Base-by-base conservation (phyloP, 1,140 invertebrate genomes). In the Lordiphosa mommai region DNA sequence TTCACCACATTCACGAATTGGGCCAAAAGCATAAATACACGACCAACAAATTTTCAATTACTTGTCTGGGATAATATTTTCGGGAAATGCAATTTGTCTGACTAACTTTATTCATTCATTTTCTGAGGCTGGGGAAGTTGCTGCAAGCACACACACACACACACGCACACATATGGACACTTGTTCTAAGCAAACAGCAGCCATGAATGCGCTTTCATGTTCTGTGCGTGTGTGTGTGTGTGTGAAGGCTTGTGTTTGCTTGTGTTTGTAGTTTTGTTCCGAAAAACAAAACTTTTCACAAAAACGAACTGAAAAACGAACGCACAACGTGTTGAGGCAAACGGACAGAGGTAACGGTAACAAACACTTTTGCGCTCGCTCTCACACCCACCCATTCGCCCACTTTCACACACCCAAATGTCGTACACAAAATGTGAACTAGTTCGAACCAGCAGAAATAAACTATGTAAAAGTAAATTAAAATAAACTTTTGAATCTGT, bases 91-190 rank as follows among this genome's bases (percentile, higher is more conserved):
- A 79, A 79, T 79, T 79, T 79, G 73, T 79, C 73, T 72, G 59
- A 80, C 73, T 79, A 79, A 79, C 74, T 79, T 79, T 79, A 79
- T 80, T 79, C 73, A 79, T 79, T 79, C 73, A 80, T 79, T 79
- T 80, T 79, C 40, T 43, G 44, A 37, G 50, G 47, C 13, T 63
- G 48, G 44, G 51, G 64, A 80, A 79, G 69, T 79, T 72, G 73
- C 51, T 17, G 9, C 13, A 46, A 29, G 32, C 43, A 47, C 17
- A 13, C 30, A 47, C 12, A 16, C 44, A 58, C 29, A 43, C 3
- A 33, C 30, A 43, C 9, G 13, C 7, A 13, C 16, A 58, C 20
- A 37, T 5, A 49, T 34, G 36, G 14, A 43, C 61, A 58, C 55
- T 69, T 65, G 55, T 50, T 69, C 66, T 53, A 60, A 70, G 40